Conservation (phyloP, 92 coral and sea anemone genomes). For the Epizoanthus illoricatus region DNA sequence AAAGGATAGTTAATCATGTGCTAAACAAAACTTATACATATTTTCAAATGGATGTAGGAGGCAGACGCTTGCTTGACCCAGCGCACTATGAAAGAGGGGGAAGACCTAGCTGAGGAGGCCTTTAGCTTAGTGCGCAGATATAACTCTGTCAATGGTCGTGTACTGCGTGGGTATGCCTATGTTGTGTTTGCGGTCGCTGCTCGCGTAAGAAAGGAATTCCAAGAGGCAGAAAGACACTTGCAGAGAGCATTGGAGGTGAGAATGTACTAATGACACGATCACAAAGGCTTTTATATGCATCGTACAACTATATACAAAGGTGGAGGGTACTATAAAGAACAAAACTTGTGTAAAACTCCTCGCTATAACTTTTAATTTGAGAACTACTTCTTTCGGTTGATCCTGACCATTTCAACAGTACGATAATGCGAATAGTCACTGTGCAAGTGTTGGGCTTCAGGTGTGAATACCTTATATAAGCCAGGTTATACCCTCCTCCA, state of each 20-base stretch:
- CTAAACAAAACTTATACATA: neutral
- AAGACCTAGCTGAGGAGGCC: neutral
- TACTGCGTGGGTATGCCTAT: constrained; percentile 5
- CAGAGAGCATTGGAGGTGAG: constrained; percentile 12
- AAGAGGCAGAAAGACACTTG: constrained; percentile 13
- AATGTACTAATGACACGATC: neutral
- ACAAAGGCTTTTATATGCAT: too few species aligned
- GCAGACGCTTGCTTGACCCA: constrained; percentile 33
- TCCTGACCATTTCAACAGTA: too few species aligned
- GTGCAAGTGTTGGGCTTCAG: too few species aligned
- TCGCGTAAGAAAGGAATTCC: constrained; percentile 8
- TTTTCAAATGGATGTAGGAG: neutral
- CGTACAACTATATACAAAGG: too few species aligned
- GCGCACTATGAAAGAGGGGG: constrained; percentile 24
- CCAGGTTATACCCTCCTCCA: too few species aligned
- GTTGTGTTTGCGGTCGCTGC: constrained; percentile 30
- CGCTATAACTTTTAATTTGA: too few species aligned
- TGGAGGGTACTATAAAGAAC: too few species aligned
- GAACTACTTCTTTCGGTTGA: too few species aligned
- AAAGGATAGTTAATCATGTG: neutral
- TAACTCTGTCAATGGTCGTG: neutral
- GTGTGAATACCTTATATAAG: too few species aligned
- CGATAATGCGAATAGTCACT: too few species aligned
- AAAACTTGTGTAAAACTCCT: too few species aligned
- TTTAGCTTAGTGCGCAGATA: neutral